A percentile compares a stretch with the other conserved stretches of the same genome.
phyloP scores from a whole-genome alignment of 2,888 invertebrate species.

The Elgonia sp. region DNA sequence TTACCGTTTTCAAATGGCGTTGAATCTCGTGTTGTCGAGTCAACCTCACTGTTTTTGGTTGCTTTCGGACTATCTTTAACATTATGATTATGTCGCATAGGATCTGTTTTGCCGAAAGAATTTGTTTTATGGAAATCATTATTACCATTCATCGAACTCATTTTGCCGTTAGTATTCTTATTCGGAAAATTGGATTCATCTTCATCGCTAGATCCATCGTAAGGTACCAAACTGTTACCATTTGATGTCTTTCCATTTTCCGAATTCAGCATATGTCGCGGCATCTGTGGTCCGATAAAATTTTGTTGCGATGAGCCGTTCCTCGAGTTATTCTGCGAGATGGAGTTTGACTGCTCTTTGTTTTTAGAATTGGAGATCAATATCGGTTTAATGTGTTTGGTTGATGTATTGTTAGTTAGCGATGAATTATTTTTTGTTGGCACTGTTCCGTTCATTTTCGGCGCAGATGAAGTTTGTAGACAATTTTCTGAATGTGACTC shows the following conservation, averaged over 20 bases:
- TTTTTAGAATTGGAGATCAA: conserved; percentile 58
- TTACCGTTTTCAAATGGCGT: conserved; percentile 54
- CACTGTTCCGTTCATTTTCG: conserved; percentile 82
- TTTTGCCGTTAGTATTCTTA: conserved; percentile 41
- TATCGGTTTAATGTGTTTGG: conserved; percentile 78
- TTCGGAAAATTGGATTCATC: conserved; percentile 78
- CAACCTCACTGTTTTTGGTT: conserved; percentile 50
- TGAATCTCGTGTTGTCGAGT: conserved; percentile 18
- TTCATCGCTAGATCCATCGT: conserved; percentile 86
- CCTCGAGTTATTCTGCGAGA: conserved; percentile 56
- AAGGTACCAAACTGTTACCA: conserved; percentile 85
- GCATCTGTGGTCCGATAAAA: conserved; percentile 84
- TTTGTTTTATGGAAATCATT: conserved; percentile 64
- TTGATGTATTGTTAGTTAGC: conserved; percentile 25
- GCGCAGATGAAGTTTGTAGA: conserved; percentile 74
- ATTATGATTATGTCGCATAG: conserved; percentile 34
- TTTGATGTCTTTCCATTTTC: conserved; percentile 83
- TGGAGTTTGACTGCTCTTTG: conserved; percentile 48
- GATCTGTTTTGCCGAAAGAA: conserved; percentile 53
- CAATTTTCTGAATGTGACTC: conserved; percentile 86
- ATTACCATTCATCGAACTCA: conserved; percentile 52
- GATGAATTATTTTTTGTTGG: conserved; percentile 80
- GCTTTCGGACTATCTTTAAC: conserved; percentile 58
- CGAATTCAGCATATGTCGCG: conserved; percentile 79
- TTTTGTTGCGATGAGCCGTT: conserved; percentile 69